A percentile compares a stretch with the other conserved stretches of the same genome.
Evolutionary conservation across 2,888 invertebrate species (phyloP).

Genomic region (Drosophila testacea): DNA sequence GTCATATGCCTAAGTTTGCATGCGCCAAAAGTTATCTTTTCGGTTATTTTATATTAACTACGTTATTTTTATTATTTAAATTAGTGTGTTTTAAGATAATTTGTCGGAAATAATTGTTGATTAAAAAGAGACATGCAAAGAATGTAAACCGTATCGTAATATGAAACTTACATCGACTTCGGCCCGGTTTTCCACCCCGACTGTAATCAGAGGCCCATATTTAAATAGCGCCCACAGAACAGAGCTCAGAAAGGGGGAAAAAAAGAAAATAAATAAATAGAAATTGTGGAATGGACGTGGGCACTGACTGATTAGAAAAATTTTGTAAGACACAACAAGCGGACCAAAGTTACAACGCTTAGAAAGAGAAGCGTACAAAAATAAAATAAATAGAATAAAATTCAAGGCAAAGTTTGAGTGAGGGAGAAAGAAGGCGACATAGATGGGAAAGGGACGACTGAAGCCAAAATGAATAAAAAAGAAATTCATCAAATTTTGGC

Average conservation of each 20-base stretch:
- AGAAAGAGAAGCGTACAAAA: slow-evolving; percentile 32
- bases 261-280: slow-evolving; percentile 31
- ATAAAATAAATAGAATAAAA: slow-evolving; percentile 39
- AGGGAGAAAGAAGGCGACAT: not conserved
- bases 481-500: slow-evolving; percentile 79
- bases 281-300: slow-evolving; percentile 53
- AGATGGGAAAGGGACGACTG: not conserved
- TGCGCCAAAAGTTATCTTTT: too few species aligned
- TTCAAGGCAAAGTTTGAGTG: slow-evolving; percentile 29
- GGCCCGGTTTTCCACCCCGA: too few species aligned
- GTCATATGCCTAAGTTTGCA: too few species aligned
- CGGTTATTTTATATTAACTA: too few species aligned
- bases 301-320: slow-evolving; percentile 77
- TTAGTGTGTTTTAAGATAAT: too few species aligned
- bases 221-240: slow-evolving; percentile 39
- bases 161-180: not conserved
- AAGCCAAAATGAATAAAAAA: slow-evolving; percentile 73
- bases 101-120: too few species aligned
- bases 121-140: too few species aligned
- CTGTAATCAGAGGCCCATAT: slow-evolving; percentile 71
- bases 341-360: slow-evolving; percentile 42
- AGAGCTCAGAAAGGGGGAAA: not conserved
- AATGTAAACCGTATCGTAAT: not conserved
- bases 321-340: slow-evolving; percentile 69
- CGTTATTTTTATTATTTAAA: too few species aligned